These are phyloP conservation scores for Luperina testacea DNA, from an alignment of 2,888 invertebrate genomes.

Conservation along the genomic window DNA sequence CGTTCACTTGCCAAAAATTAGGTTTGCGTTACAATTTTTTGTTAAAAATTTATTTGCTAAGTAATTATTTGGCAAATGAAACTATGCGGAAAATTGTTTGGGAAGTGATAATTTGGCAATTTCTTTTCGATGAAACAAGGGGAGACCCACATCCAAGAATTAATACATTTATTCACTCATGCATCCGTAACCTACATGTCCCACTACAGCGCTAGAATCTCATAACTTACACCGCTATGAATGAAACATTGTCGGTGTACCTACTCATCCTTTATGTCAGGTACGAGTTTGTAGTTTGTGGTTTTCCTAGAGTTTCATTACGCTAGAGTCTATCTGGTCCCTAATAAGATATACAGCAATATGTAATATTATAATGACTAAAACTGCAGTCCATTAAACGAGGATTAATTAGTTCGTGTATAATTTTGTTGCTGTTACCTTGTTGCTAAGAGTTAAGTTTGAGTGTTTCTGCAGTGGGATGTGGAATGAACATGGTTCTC, in stretches of 20 bases:
- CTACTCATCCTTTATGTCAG: conserved; percentile 66
- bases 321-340: conserved; percentile 54
- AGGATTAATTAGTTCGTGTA: conserved; percentile 51
- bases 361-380: conserved; percentile 57
- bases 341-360: conserved; percentile 60
- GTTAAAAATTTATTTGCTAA: no score
- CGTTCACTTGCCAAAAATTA: no score
- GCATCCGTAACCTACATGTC: not conserved
- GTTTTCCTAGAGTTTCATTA: conserved; percentile 66
- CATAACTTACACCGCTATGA: conserved; percentile 34
- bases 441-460: conserved; percentile 21
- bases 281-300: conserved; percentile 67
- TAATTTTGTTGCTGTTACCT: conserved; percentile 29
- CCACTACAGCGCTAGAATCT: conserved; percentile 6
- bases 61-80: no score
- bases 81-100: no score
- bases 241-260: conserved; percentile 63
- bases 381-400: conserved; percentile 39
- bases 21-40: no score
- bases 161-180: not conserved
- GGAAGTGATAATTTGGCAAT: no score
- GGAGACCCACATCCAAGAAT: not conserved
- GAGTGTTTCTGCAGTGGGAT: not conserved
- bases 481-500: not conserved
- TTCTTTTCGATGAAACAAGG: no score